Evolutionary conservation across 2,113 vertebrate species (phyloP).

Genomic region (Pelmatolapia mariae): DNA sequence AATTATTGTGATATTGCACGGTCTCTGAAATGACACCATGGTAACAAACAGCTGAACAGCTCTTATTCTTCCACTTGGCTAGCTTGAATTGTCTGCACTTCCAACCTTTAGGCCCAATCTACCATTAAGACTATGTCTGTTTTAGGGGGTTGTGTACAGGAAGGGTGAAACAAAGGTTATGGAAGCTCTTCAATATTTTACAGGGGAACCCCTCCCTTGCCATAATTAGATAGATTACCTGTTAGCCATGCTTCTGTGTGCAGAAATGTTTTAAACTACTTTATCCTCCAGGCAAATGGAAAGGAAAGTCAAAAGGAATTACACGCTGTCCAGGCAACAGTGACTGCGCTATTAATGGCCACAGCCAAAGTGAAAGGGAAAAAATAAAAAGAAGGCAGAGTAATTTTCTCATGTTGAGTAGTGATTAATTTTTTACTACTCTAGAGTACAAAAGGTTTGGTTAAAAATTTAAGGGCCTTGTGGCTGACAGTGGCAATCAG

Average conservation of each 20-base stretch:
- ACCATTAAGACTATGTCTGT: conserved; percentile 75
- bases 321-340: conserved; percentile 80
- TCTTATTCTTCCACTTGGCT: neutral
- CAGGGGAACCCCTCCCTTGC: conserved; percentile 83
- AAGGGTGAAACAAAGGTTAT: conserved; percentile 94
- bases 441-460: conserved; percentile 76
- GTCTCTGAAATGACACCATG: neutral
- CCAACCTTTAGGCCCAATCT: conserved; percentile 81
- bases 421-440: conserved; percentile 84
- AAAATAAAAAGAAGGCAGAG: neutral
- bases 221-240: conserved; percentile 99
- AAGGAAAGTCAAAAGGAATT: conserved; percentile 89
- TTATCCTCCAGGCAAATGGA: conserved; percentile 92
- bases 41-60: neutral
- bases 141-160: conserved; percentile 77
- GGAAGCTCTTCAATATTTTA: conserved; percentile 89
- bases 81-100: conserved; percentile 75
- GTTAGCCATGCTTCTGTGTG: conserved; percentile 86
- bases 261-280: conserved; percentile 83
- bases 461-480: conserved; percentile 78
- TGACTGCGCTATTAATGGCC: conserved; percentile 75
- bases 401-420: conserved; percentile 66
- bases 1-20: neutral
- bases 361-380: conserved; percentile 22
- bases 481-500: conserved; percentile 73